Percentiles rank a stretch among this genome's conserved stretches.
Conservation (phyloP, 2,113 vertebrate genomes). For the Trogon surrucura region DNA sequence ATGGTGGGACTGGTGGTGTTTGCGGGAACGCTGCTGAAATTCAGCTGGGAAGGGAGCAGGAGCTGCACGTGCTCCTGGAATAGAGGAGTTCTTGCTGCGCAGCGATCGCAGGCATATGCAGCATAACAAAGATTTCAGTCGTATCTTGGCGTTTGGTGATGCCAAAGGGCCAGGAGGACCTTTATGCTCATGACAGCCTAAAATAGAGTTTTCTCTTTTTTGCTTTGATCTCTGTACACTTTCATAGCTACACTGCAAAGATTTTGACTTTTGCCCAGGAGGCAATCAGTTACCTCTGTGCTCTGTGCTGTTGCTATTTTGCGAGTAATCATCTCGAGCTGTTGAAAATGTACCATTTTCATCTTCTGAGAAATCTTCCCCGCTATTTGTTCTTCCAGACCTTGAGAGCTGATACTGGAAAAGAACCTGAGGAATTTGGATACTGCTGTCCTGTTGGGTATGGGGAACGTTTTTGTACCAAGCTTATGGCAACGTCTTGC, state of each 20-base stretch:
- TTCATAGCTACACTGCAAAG: neutral
- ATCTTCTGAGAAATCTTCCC: slow-evolving; percentile 17
- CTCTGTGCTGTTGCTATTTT: slow-evolving; percentile 26
- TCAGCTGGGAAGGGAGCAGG: neutral
- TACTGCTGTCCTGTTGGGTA: neutral
- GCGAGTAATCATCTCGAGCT: slow-evolving; percentile 33
- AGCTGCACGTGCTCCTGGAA: neutral
- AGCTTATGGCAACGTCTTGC: neutral
- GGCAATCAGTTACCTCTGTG: slow-evolving; percentile 43
- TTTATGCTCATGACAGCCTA: neutral
- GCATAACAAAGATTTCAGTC: neutral
- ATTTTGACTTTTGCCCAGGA: slow-evolving; percentile 35
- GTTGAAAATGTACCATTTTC: slow-evolving; percentile 25
- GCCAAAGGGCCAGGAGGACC: slow-evolving; percentile 21
- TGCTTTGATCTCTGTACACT: slow-evolving; percentile 20
- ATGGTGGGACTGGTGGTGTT: neutral
- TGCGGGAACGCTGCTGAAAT: neutral
- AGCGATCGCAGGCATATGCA: rapidly evolving
- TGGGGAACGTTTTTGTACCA: neutral
- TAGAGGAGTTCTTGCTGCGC: rapidly evolving
- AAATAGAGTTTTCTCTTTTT: slow-evolving; percentile 16
- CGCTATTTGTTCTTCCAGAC: slow-evolving; percentile 40
- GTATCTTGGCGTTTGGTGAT: neutral
- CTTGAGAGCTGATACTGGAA: neutral
- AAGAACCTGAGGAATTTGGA: neutral